phyloP scores from a whole-genome alignment of 2,888 invertebrate genomes.

The Bimastos eiseni region DNA sequence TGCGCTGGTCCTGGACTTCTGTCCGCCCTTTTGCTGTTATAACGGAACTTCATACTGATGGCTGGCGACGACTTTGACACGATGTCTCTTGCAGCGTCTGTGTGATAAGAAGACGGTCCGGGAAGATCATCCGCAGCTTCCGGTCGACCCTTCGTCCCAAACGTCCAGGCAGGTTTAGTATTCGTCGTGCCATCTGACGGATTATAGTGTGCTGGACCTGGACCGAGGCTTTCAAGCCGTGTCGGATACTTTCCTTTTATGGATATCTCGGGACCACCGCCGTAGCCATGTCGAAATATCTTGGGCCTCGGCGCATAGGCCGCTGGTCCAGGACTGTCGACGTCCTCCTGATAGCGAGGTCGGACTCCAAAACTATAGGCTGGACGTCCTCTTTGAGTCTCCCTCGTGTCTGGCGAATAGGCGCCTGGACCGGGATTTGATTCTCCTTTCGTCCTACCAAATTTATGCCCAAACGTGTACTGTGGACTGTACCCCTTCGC shows the following conservation, averaged over 20 bases:
- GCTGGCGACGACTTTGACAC: background rate
- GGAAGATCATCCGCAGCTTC: slow-evolving; percentile 4
- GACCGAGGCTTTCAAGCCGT: background rate
- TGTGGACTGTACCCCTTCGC: slow-evolving; percentile 22
- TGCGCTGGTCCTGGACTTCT: slow-evolving; percentile 21
- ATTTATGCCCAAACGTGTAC: slow-evolving; percentile 16
- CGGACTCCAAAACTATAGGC: slow-evolving; percentile 21
- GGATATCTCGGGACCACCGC: background rate
- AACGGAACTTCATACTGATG: slow-evolving; percentile 15
- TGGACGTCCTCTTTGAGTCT: background rate
- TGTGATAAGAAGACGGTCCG: background rate
- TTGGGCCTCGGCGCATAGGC: slow-evolving; percentile 15
- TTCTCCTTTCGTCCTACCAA: background rate
- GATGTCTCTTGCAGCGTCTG: background rate
- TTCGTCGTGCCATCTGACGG: background rate
- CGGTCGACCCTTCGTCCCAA: background rate
- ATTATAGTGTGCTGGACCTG: background rate
- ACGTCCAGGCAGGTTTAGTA: slow-evolving; percentile 8
- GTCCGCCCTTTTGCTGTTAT: background rate
- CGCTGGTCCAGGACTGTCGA: slow-evolving; percentile 9
- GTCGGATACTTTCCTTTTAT: slow-evolving; percentile 24
- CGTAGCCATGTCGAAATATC: slow-evolving; percentile 23
- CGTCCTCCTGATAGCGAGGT: background rate
- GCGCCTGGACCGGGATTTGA: slow-evolving; percentile 28
- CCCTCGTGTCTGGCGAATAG: background rate